Conservation (phyloP, 2,888 invertebrate genomes). For the Emmelina monodactyla region DNA sequence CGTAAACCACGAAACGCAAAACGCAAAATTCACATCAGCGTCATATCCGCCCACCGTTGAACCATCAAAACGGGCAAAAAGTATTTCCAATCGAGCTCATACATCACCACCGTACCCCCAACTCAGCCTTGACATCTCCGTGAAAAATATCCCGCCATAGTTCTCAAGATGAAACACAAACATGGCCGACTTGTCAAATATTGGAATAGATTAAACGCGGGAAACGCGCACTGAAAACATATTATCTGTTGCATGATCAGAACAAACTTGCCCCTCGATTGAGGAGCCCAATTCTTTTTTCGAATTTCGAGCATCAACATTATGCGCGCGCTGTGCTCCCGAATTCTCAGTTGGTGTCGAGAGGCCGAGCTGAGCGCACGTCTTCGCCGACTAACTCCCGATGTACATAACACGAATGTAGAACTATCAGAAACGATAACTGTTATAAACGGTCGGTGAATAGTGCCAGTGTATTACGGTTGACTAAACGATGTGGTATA, state of each 20-base stretch:
- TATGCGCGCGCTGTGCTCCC: constrained; percentile 51
- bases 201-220: background rate
- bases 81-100: no score
- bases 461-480: constrained; percentile 22
- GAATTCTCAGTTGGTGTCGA: constrained; percentile 29
- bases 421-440: background rate
- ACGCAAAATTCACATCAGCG: no score
- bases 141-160: background rate
- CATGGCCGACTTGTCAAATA: background rate
- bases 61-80: no score
- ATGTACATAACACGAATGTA: constrained; percentile 22
- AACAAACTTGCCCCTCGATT: constrained; percentile 15
- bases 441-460: constrained; percentile 15
- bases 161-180: background rate
- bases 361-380: constrained; percentile 29
- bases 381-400: constrained; percentile 11
- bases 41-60: no score
- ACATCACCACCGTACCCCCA: no score
- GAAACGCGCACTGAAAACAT: no score
- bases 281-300: constrained; percentile 24
- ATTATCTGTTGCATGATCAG: constrained; percentile 14
- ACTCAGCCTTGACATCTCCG: background rate
- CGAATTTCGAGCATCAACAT: constrained; percentile 36
- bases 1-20: no score
- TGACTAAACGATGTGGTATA: constrained; percentile 35